A percentile compares a stretch with the other conserved stretches of the same genome.
Evolutionary conservation across 2,797 vertebrate species (phyloP).

Genomic region (Siniperca undulata): DNA sequence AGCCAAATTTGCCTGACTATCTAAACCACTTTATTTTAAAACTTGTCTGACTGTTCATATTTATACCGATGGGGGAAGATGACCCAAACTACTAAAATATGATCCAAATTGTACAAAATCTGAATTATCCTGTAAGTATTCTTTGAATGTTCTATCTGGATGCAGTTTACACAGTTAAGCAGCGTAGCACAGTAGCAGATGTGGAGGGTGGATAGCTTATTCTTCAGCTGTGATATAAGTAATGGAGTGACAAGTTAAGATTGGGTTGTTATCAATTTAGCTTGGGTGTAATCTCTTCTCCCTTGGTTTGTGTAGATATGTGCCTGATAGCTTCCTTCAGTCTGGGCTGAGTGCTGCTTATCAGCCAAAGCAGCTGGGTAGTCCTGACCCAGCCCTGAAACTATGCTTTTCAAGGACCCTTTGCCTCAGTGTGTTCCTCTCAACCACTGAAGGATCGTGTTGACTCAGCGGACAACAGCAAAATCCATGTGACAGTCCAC

Average conservation of each 20-base stretch:
- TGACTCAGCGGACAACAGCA: slow-evolving; percentile 17
- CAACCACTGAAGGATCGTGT: slow-evolving; percentile 10
- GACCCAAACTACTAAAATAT: background rate
- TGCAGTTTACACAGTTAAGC: background rate
- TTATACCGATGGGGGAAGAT: background rate
- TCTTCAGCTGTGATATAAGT: slow-evolving; percentile 6
- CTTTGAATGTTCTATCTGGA: background rate
- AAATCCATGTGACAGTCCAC: slow-evolving; percentile 30
- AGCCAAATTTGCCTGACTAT: background rate
- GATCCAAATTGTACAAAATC: background rate
- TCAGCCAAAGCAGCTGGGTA: slow-evolving; percentile 18
- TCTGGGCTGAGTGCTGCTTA: slow-evolving; percentile 29
- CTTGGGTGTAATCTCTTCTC: slow-evolving; percentile 33
- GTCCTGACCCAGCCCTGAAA: slow-evolving; percentile 14
- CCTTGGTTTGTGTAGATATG: slow-evolving; percentile 25
- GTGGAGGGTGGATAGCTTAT: background rate
- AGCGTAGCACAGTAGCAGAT: background rate
- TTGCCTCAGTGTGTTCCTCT: slow-evolving; percentile 15
- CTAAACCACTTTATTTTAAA: background rate
- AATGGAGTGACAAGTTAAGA: slow-evolving; percentile 36
- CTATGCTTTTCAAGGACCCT: slow-evolving; percentile 17
- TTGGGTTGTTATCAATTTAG: slow-evolving; percentile 32
- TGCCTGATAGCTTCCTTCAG: slow-evolving; percentile 40
- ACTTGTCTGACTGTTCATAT: background rate
- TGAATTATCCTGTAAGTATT: background rate